These are phyloP conservation scores for Drosophila lini DNA, from an alignment of 1,140 invertebrate genomes.

Conservation along the genomic window DNA sequence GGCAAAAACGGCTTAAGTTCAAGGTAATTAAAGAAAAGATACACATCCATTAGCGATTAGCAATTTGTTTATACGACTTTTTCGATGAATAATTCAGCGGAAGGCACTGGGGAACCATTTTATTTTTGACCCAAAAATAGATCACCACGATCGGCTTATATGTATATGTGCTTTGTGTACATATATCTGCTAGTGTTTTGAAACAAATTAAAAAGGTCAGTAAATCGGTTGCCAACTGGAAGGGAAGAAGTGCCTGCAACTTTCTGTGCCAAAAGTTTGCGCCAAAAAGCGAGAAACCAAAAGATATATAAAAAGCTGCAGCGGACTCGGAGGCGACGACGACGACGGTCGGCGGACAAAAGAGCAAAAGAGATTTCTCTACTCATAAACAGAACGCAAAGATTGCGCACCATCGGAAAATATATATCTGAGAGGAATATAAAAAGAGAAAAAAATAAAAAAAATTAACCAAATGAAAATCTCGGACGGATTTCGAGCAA, in stretches of 20 bases:
- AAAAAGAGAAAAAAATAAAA: constrained; percentile 48
- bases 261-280: constrained; percentile 50
- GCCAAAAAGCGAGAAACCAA: constrained; percentile 39
- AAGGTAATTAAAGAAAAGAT: constrained; percentile 9
- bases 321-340: constrained; percentile 14
- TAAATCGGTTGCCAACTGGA: constrained; percentile 36
- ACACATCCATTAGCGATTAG: constrained; percentile 12
- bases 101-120: constrained; percentile 17
- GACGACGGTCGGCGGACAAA: constrained; percentile 22
- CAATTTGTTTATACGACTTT: constrained; percentile 23
- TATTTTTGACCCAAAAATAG: constrained; percentile 31
- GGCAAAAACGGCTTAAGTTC: constrained; percentile 13
- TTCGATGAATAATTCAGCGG: constrained; percentile 11
- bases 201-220: constrained; percentile 33
- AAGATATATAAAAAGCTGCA: constrained; percentile 20
- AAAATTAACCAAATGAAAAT: constrained; percentile 75
- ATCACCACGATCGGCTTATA: background rate
- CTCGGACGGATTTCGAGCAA: constrained; percentile 76
- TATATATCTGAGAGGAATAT: constrained; percentile 35
- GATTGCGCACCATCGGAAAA: constrained; percentile 41
- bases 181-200: background rate
- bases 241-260: constrained; percentile 23
- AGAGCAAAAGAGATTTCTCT: constrained; percentile 66
- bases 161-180: background rate
- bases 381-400: constrained; percentile 77